A percentile compares a stretch with the other conserved stretches of the same genome.
Conservation (phyloP, 2,113 vertebrate genomes). For the Callorhinus ursinus region DNA sequence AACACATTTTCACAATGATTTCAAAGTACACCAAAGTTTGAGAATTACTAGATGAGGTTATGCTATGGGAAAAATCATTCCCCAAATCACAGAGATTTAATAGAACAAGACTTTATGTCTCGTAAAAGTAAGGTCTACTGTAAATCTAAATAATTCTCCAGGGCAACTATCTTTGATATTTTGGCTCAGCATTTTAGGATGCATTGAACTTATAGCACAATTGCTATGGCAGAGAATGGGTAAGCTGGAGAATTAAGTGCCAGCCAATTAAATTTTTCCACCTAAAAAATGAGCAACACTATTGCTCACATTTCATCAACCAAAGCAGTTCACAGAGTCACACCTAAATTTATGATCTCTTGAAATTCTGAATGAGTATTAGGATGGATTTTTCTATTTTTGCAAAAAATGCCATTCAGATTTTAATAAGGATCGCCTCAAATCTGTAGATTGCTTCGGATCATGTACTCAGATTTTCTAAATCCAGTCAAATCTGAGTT, state of each 20-base stretch:
- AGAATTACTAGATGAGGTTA: neutral
- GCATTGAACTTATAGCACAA: neutral
- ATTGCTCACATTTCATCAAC: neutral
- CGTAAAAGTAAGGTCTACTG: neutral
- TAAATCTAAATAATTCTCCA: neutral
- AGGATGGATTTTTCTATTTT: neutral
- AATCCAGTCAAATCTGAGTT: neutral
- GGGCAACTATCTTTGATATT: neutral
- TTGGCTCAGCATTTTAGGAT: constrained; percentile 22
- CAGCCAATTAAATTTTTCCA: neutral
- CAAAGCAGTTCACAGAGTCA: neutral
- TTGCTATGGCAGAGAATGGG: neutral
- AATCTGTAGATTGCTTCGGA: neutral
- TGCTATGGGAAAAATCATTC: neutral
- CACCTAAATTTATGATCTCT: neutral
- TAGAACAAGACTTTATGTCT: neutral
- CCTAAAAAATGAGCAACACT: neutral
- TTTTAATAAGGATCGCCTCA: neutral
- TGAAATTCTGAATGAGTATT: neutral
- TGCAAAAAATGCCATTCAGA: neutral
- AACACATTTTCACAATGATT: neutral
- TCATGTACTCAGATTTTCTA: neutral
- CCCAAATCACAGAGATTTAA: neutral
- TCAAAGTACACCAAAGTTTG: neutral
- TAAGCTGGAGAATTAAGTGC: neutral